Conservation (phyloP, 2,113 vertebrate species). For the Lucifuga dentata region DNA sequence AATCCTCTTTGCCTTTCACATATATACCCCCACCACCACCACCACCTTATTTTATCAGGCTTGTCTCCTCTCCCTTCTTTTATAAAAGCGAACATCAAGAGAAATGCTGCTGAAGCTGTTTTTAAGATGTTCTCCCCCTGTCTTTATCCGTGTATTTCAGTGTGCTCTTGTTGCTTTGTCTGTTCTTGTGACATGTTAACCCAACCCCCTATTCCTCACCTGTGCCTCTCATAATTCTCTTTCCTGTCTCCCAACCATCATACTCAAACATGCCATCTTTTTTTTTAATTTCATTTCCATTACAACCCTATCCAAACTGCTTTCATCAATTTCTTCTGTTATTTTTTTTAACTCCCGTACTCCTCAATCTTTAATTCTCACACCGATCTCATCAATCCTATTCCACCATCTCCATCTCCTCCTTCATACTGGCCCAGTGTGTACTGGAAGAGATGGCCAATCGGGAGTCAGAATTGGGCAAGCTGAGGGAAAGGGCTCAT, state of each 20-base stretch:
- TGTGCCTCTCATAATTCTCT: slow-evolving; percentile 6
- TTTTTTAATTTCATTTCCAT: too few species aligned
- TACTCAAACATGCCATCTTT: too few species aligned
- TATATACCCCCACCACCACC: slow-evolving; percentile 12
- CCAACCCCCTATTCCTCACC: slow-evolving; percentile 23
- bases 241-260: slow-evolving; percentile 14
- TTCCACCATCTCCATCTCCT: slow-evolving; percentile 17
- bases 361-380: slow-evolving; percentile 18
- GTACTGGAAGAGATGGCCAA: slow-evolving; percentile 95
- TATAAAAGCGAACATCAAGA: slow-evolving; percentile 45
- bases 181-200: slow-evolving; percentile 46
- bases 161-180: slow-evolving; percentile 29
- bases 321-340: slow-evolving; percentile 23
- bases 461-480: slow-evolving; percentile 91
- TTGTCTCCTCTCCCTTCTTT: slow-evolving; percentile 32
- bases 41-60: slow-evolving; percentile 42
- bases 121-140: slow-evolving; percentile 9
- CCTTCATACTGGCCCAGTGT: slow-evolving; percentile 85
- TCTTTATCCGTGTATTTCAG: slow-evolving; percentile 48
- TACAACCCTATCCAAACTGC: slow-evolving; percentile 12
- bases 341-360: slow-evolving; percentile 28
- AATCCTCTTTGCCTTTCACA: slow-evolving; percentile 57
- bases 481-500: slow-evolving; percentile 94
- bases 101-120: slow-evolving; percentile 54
- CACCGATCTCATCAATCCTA: slow-evolving; percentile 33